Evolutionary conservation across 2,113 vertebrate genomes (phyloP).

Genomic region (Brevimyrus niger): DNA sequence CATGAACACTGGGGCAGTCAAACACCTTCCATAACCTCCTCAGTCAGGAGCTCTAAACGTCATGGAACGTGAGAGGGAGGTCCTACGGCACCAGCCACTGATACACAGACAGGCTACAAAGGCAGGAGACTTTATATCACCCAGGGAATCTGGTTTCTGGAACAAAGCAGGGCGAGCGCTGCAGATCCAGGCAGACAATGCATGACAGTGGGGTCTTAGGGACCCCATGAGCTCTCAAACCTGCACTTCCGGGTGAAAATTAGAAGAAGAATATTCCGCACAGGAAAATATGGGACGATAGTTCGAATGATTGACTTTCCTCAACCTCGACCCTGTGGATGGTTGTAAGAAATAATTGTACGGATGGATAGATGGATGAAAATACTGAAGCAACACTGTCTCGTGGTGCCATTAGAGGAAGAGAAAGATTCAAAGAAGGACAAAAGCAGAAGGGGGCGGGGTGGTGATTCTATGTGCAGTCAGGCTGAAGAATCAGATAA

Average conservation of each 20-base stretch:
- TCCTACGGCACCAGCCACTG: background rate
- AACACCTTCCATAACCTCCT: background rate
- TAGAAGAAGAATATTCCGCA: background rate
- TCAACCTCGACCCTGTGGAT: background rate
- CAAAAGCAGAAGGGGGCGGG: background rate
- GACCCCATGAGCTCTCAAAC: background rate
- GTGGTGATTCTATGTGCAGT: background rate
- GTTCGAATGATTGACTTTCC: background rate
- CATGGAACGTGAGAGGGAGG: background rate
- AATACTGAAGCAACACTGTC: background rate
- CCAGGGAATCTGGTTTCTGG: background rate
- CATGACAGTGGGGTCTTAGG: background rate
- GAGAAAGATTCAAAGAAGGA: background rate
- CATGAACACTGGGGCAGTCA: background rate
- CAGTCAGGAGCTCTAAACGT: background rate
- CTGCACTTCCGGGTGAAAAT: background rate
- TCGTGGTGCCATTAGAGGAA: background rate
- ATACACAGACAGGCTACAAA: background rate
- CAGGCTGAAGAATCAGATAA: background rate
- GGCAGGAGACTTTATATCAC: background rate
- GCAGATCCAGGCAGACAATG: background rate
- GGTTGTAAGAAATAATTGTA: background rate
- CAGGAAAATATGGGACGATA: background rate
- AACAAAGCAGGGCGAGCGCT: background rate
- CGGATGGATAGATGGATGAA: background rate